Conservation (phyloP, 2,113 vertebrate species). For the Chinchilla lanigera region DNA sequence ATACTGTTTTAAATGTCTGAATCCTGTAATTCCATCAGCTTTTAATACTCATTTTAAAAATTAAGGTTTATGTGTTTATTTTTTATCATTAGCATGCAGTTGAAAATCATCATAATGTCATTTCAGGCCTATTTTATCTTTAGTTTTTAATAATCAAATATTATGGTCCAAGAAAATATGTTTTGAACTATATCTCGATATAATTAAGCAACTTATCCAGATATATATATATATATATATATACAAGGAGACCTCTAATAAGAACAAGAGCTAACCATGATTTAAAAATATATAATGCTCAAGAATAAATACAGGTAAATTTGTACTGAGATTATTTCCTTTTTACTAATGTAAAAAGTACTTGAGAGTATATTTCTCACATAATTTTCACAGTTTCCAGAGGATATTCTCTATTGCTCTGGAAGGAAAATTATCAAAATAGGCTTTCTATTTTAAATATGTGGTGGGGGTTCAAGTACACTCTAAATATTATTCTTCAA, state of each 20-base stretch:
- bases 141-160: slow-evolving; percentile 27
- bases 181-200: not conserved
- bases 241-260: not conserved
- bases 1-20: slow-evolving; percentile 50
- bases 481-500: slow-evolving; percentile 30
- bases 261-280: not conserved
- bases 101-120: slow-evolving; percentile 34
- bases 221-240: not conserved
- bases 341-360: not conserved
- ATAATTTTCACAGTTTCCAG: slow-evolving; percentile 51
- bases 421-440: slow-evolving; percentile 17
- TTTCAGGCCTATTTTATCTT: not conserved
- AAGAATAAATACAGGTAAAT: not conserved
- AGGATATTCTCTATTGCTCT: slow-evolving; percentile 22
- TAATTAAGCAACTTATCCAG: not conserved
- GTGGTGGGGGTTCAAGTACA: not conserved
- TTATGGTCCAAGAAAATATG: not conserved
- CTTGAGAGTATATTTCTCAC: not conserved
- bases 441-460: slow-evolving; percentile 54
- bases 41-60: slow-evolving; percentile 1
- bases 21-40: not conserved
- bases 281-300: slow-evolving; percentile 11
- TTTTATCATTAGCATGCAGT: not conserved
- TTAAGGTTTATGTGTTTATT: not conserved
- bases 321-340: not conserved